These are phyloP conservation scores for Crepidodera aurea DNA, from an alignment of 2,888 invertebrate species.

Conservation along the genomic window DNA sequence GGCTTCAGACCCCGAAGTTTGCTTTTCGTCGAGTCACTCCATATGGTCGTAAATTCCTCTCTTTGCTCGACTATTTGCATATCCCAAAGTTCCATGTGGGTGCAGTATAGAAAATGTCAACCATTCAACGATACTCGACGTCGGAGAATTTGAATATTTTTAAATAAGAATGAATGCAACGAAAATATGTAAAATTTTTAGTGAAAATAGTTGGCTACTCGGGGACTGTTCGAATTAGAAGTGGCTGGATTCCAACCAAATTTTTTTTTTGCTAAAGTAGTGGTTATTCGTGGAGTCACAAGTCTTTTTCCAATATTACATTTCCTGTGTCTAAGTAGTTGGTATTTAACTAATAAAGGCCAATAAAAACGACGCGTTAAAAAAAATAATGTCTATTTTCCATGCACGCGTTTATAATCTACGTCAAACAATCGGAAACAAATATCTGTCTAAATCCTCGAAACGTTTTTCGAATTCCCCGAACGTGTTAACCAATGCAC, in stretches of 20 bases:
- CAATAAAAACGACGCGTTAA: no score
- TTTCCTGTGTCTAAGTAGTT: no score
- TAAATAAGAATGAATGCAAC: conserved; percentile 18
- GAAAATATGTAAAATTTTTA: conserved; percentile 3
- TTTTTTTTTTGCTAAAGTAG: no score
- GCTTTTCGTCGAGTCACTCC: conserved; percentile 41
- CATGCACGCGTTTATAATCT: neutral
- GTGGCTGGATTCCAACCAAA: no score
- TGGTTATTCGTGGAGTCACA: no score
- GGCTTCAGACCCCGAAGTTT: conserved; percentile 33
- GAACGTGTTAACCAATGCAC: conserved; percentile 17
- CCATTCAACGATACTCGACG: conserved; percentile 10
- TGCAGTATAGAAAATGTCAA: conserved; percentile 15
- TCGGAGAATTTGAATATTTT: conserved; percentile 22
- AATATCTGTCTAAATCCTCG: conserved; percentile 13
- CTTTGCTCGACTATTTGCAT: conserved; percentile 37
- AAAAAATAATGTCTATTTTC: neutral
- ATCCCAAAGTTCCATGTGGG: conserved; percentile 28
- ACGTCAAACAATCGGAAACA: conserved; percentile 2
- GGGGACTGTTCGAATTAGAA: neutral
- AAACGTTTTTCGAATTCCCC: conserved; percentile 16
- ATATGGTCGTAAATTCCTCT: conserved; percentile 42
- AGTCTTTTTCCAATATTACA: no score
- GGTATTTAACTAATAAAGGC: no score
- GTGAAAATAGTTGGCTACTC: neutral